phyloP scores from a whole-genome alignment of 2,797 vertebrate species.

The Astyanax mexicanus region DNA sequence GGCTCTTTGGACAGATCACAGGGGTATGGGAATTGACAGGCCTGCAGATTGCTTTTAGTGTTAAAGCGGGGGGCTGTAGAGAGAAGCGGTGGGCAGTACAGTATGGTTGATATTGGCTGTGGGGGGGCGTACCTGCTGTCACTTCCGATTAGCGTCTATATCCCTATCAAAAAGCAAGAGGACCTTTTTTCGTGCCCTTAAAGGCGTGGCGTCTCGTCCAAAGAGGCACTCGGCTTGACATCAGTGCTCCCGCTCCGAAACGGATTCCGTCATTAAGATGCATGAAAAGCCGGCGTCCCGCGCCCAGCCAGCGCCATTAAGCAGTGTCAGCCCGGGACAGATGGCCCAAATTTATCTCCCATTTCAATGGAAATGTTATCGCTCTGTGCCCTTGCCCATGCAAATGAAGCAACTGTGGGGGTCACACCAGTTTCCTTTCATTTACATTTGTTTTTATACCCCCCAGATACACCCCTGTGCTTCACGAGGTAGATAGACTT shows the following conservation, averaged over 20 bases:
- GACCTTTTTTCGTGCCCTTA: conserved; percentile 9
- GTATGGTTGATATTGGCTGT: neutral
- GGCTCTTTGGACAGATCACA: conserved; percentile 61
- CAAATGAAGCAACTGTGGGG: conserved; percentile 80
- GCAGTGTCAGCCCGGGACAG: conserved; percentile 85
- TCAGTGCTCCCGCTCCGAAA: conserved; percentile 73
- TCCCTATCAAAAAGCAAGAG: conserved; percentile 2
- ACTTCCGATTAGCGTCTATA: conserved; percentile 34
- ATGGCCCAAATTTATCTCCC: conserved; percentile 88
- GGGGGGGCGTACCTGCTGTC: conserved; percentile 38
- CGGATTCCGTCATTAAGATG: conserved; percentile 83
- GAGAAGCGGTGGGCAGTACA: neutral
- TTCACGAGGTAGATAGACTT: conserved; percentile 20
- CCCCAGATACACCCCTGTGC: conserved; percentile 23
- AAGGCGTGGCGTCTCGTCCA: conserved; percentile 39
- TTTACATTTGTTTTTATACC: conserved; percentile 67
- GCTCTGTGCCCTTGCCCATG: conserved; percentile 81
- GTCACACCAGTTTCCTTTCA: conserved; percentile 74
- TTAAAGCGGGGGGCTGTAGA: conserved; percentile 40
- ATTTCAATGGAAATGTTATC: conserved; percentile 91
- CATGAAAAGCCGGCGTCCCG: conserved; percentile 79
- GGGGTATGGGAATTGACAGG: conserved; percentile 64
- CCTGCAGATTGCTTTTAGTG: conserved; percentile 68
- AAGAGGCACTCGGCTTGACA: conserved; percentile 57
- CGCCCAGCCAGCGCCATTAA: conserved; percentile 76